Base-by-base conservation (phyloP, 2,797 vertebrate genomes). In the Petrocephalus sullivani region DNA sequence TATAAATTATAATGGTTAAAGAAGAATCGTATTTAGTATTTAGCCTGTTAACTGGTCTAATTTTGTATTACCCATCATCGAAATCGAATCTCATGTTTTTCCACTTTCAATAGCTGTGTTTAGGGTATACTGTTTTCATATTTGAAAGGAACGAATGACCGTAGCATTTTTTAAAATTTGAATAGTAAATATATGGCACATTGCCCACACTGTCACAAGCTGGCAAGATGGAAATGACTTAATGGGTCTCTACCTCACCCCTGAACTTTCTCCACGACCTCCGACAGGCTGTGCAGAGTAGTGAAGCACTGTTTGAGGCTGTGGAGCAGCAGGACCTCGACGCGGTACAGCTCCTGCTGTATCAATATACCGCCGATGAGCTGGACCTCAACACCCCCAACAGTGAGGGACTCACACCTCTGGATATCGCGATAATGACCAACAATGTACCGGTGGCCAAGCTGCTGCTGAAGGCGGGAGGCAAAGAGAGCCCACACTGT, bases 251-350 rank as follows among this genome's bases (percentile, higher is more conserved):
- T 37, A 23, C n/a, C 46, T 85, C 49, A 56, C 46, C n/a, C 7
- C 14, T 75, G 21, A 53, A 57, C 16, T 88, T 7, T 37, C 14
- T 33, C 51, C 9, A 64, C 23, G 21, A 49, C 85, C 51, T 82
- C 14, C 67, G 87, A 21, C 92, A 99, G 98, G 97, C 97, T 53
- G 96, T 98, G 93, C 97, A 97, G 93, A 96, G 97, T 93, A 96
- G 95, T 1, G 98, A 98, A 93, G 97, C 97, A 10, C 92, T 99
- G 92, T 96, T 98, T 0, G 98, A 99, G 92, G 98, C 98, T 0
- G 97, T 99, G 64, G 98, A 99, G 91, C 98, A 99, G 94, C 98
- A 99, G 94, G 98, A 99, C 89, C 91, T 98, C 93, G 98, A 98
- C 8, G 93, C 97, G 0, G 98, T 99, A 53, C 97, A 98, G 94